Evolutionary conservation across 2,888 invertebrate species (phyloP), one percentile per base, ranked within the genome.

Genomic region (Drosophila cyrtoloma): DNA sequence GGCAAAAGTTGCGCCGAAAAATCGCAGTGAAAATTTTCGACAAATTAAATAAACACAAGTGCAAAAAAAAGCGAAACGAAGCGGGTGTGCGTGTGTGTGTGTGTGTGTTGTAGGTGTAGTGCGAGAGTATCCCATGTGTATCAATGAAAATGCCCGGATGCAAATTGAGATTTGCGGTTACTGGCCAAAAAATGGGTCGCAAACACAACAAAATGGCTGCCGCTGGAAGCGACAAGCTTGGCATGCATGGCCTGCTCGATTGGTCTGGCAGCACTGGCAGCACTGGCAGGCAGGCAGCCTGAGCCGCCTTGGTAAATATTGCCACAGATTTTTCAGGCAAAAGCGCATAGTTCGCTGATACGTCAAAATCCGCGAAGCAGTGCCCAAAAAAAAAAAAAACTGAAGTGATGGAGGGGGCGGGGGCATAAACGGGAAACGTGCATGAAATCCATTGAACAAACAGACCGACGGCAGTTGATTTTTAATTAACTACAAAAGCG

Each of bases 361-460:
- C 77, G 78, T 73, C 87, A 77, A 90, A 86, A 81, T 77, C 81
- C 79, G 65, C 53, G 65, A 39, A 51, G 30, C 37, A 44, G 42
- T 32, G 4, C 6, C 44, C 16, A 10, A 22, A 30, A 58, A 58
- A 57, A 10, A 10, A 26, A 26, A 5, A n/a, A 16, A 28, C 7
- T 12, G 57, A 3, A 28, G 3, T 3, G 55, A 35, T 35, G 22
- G 22, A 42, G 30, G 4, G 22, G 62, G 32, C 53, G 28, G 12
- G 47, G 50, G 58, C 52, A 53, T 51, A 64, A 47, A 77, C 58
- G 76, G 75, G 76, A 82, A 89, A 86, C 92, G 91, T 90, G 92
- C 91, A 92, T 93, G 92, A 93, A 93, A 93, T 93, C 93, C 93
- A 93, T 93, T 93, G 91, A 92, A 93, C 93, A 93, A 93, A 93